phyloP scores from a whole-genome alignment of 2,113 vertebrate genomes.

The Addax nasomaculatus region DNA sequence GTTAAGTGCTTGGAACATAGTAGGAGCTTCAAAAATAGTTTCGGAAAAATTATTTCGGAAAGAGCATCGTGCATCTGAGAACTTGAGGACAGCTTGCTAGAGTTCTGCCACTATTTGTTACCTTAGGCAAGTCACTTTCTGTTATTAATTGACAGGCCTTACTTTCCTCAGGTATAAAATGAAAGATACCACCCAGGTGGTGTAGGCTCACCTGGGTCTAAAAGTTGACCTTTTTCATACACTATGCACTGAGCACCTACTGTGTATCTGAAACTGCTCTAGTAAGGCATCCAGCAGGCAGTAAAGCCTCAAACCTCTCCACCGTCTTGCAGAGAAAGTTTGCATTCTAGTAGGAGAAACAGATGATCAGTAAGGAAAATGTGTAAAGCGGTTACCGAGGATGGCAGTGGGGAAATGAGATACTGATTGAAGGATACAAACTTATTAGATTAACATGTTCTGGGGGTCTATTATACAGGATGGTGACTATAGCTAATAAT shows the following conservation, averaged over 20 bases:
- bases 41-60: neutral
- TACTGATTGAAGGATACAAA: neutral
- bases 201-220: neutral
- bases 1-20: neutral
- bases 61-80: neutral
- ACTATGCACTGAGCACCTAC: neutral
- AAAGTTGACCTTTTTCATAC: neutral
- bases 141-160: neutral
- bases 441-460: neutral
- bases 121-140: neutral
- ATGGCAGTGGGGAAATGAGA: neutral
- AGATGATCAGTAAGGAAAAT: neutral
- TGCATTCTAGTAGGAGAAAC: neutral
- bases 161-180: neutral
- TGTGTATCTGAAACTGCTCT: neutral
- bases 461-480: neutral
- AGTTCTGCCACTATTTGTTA: neutral
- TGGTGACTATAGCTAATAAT: neutral
- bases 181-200: neutral
- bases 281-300: neutral
- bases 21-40: neutral
- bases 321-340: neutral
- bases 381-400: neutral
- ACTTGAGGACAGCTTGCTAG: neutral
- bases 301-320: neutral